Percentiles rank a stretch among this genome's conserved stretches.
Evolutionary conservation across 2,113 vertebrate genomes (phyloP).

Genomic region (Clarias magur): DNA sequence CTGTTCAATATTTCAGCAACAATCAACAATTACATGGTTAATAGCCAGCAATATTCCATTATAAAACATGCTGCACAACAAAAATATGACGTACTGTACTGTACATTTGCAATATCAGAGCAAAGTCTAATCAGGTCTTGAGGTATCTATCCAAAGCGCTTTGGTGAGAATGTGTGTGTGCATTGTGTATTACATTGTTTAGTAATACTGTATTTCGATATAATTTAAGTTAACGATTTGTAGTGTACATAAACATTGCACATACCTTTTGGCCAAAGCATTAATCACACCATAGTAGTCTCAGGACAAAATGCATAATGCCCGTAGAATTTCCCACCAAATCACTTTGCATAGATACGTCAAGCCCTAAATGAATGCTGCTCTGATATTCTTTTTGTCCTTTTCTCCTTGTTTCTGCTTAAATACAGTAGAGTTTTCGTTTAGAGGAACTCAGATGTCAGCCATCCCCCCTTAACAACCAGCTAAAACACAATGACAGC

Average conservation of each 20-base stretch:
- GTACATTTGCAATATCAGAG: no score
- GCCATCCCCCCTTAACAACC: neutral
- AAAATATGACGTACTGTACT: no score
- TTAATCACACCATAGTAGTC: neutral
- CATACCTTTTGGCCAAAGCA: neutral
- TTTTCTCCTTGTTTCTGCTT: neutral
- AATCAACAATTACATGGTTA: neutral
- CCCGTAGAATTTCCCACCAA: neutral
- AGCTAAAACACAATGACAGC: conserved; percentile 11
- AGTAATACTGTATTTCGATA: no score
- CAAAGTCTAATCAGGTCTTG: no score
- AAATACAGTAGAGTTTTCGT: neutral
- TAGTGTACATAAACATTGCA: neutral
- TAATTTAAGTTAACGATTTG: no score
- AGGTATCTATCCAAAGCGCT: no score
- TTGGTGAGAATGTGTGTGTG: no score
- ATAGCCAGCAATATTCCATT: neutral
- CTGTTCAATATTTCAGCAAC: neutral
- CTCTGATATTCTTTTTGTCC: neutral
- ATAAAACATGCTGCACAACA: neutral
- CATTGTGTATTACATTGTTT: no score
- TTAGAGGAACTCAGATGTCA: conserved; percentile 2
- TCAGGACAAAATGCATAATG: neutral
- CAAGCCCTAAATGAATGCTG: no score
- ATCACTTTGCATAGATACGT: neutral